Percentiles rank a stretch among this genome's conserved stretches.
Evolutionary conservation across 2,797 vertebrate genomes (phyloP).

Genomic region (Lacerta bilineata): DNA sequence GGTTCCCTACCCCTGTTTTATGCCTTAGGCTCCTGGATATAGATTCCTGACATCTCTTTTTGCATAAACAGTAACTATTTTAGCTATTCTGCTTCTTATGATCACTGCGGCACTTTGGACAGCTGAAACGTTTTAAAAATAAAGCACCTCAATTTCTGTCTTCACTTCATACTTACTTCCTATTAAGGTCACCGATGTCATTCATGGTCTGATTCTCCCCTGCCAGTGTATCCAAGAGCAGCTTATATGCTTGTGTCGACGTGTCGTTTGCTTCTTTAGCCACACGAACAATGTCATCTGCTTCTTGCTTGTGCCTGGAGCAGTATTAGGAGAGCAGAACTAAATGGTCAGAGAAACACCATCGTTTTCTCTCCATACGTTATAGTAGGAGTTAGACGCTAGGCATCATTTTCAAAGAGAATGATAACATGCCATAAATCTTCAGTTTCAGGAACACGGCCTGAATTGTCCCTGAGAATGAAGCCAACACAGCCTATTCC

Average conservation of each 20-base stretch:
- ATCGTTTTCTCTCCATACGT: not conserved
- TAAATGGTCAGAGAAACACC: not conserved
- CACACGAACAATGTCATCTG: slow-evolving; percentile 92
- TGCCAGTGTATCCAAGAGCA: slow-evolving; percentile 89
- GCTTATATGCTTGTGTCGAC: slow-evolving; percentile 90
- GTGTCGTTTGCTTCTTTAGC: slow-evolving; percentile 95
- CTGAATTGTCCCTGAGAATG: no score
- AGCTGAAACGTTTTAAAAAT: not conserved
- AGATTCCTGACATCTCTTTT: not conserved
- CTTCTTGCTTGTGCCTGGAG: slow-evolving; percentile 92
- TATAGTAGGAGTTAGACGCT: not conserved
- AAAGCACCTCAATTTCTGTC: slow-evolving; percentile 21
- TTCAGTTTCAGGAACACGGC: not conserved
- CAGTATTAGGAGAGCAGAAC: slow-evolving; percentile 39
- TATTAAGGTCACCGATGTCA: slow-evolving; percentile 93
- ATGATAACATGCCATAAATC: not conserved
- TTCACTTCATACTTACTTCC: slow-evolving; percentile 84
- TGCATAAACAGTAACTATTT: not conserved
- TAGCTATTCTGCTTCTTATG: not conserved
- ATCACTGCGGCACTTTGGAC: not conserved
- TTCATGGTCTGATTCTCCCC: slow-evolving; percentile 88
- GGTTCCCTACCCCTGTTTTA: no score
- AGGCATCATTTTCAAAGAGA: not conserved
- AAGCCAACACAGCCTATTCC: no score
- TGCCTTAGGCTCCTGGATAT: no score